Conservation (phyloP, 1,140 invertebrate species). For the Neodiprion pinetum region DNA sequence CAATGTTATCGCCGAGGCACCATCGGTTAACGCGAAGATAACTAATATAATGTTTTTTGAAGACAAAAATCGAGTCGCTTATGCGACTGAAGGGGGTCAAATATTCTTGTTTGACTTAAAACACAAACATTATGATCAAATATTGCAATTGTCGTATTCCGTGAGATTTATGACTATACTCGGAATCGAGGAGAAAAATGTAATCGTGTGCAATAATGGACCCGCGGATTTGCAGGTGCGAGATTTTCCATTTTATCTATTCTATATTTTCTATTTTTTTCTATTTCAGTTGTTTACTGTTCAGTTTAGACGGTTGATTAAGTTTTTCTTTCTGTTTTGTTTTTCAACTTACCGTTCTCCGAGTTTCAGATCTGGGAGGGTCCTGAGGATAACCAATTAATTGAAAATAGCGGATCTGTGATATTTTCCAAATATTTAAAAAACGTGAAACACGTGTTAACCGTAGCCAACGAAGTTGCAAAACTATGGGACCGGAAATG, state of each 20-base stretch:
- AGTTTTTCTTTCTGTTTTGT: constrained; percentile 33
- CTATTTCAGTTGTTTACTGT: constrained; percentile 13
- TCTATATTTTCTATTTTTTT: background rate
- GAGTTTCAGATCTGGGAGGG: constrained; percentile 5
- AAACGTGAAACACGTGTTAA: constrained; percentile 36
- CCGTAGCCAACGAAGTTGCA: constrained; percentile 41
- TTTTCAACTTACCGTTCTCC: constrained; percentile 5
- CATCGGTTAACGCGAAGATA: constrained; percentile 43
- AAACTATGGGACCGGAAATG: constrained; percentile 37
- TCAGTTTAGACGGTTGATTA: background rate
- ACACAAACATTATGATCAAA: constrained; percentile 24
- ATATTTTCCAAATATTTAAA: constrained; percentile 37
- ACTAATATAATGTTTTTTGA: constrained; percentile 41
- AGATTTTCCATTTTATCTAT: constrained; percentile 9
- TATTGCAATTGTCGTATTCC: constrained; percentile 31
- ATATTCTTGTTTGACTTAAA: constrained; percentile 40
- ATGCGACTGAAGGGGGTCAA: constrained; percentile 38
- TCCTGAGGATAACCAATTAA: constrained; percentile 17
- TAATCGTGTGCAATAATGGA: constrained; percentile 41
- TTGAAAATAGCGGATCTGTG: constrained; percentile 38
- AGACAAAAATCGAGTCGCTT: constrained; percentile 43
- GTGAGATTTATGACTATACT: constrained; percentile 41
- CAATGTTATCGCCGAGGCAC: constrained; percentile 31
- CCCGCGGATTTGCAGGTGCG: constrained; percentile 41
- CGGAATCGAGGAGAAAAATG: constrained; percentile 27